Conservation (phyloP, 64 coral and sea anemone species). For the Porites lutea region DNA sequence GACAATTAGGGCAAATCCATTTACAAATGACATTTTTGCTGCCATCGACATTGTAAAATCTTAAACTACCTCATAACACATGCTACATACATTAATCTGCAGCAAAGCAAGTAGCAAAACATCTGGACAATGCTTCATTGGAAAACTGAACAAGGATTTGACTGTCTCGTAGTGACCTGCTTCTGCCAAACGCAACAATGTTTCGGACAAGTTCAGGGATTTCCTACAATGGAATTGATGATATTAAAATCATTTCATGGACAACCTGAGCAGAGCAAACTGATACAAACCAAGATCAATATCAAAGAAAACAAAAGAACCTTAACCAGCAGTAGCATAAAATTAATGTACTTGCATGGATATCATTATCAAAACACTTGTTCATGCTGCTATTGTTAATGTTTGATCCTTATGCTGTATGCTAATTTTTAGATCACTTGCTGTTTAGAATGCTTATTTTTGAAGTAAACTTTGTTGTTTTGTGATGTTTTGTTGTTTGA, state of each 20-base stretch:
- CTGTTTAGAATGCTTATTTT: too few relatives aligned
- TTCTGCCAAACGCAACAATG: constrained; percentile 81
- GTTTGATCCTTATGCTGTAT: too few relatives aligned
- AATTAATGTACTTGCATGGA: too few relatives aligned
- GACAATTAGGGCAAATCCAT: too few relatives aligned
- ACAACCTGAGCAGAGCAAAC: not conserved
- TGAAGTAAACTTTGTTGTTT: too few relatives aligned
- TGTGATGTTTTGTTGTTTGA: too few relatives aligned
- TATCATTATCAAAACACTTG: too few relatives aligned
- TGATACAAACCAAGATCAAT: not conserved
- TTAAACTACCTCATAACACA: not conserved
- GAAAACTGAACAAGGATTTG: constrained; percentile 75
- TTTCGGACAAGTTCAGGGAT: constrained; percentile 91
- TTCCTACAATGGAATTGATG: constrained; percentile 57
- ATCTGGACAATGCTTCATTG: constrained; percentile 96
- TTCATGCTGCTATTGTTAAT: too few relatives aligned
- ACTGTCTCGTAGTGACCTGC: constrained; percentile 97
- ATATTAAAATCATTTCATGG: not conserved
- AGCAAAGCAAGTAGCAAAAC: constrained; percentile 93
- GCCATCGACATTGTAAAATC: not conserved
- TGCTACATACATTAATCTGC: constrained; percentile 92
- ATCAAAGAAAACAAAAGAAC: too few relatives aligned
- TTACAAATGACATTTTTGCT: not conserved
- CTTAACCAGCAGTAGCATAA: too few relatives aligned
- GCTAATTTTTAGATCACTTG: too few relatives aligned